A percentile compares a stretch with the other conserved stretches of the same genome.
These are phyloP conservation scores for Campoletis raptor DNA, from an alignment of 2,888 invertebrate species.

Conservation along the genomic window DNA sequence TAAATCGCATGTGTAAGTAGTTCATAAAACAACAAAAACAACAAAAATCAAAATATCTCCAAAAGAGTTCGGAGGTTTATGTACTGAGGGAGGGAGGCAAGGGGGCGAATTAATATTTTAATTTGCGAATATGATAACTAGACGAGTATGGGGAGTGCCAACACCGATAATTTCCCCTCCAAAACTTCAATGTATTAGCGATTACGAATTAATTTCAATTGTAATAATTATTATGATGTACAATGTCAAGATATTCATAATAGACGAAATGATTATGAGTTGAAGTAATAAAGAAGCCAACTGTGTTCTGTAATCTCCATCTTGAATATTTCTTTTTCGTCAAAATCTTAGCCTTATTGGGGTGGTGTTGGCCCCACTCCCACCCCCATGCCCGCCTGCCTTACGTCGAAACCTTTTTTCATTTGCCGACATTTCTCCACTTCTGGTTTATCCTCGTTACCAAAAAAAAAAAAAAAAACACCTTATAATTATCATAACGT, in stretches of 20 bases:
- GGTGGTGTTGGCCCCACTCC: conserved; percentile 73
- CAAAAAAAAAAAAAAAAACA: background rate
- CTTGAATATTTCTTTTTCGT: conserved; percentile 52
- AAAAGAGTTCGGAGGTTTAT: background rate
- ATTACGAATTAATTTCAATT: conserved; percentile 53
- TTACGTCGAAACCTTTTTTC: conserved; percentile 20
- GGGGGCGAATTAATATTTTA: conserved; percentile 11
- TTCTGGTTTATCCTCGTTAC: conserved; percentile 18
- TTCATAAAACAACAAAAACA: background rate
- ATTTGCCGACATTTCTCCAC: conserved; percentile 19
- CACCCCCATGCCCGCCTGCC: conserved; percentile 55
- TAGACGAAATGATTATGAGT: conserved; percentile 56
- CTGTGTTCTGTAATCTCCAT: conserved; percentile 51
- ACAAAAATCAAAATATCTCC: background rate
- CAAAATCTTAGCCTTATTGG: conserved; percentile 57
- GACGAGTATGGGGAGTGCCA: conserved; percentile 65
- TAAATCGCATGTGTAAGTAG: conserved; percentile 25
- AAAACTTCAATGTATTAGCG: conserved; percentile 49
- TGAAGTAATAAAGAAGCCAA: conserved; percentile 70
- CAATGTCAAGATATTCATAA: conserved; percentile 70
- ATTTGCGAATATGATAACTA: conserved; percentile 21
- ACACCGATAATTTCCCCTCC: conserved; percentile 59
- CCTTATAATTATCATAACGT: background rate
- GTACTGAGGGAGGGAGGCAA: background rate
- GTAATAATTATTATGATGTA: conserved; percentile 68